Evolutionary conservation across 1,140 invertebrate species (phyloP).

Genomic region (Daktulosphaira vitifoliae): DNA sequence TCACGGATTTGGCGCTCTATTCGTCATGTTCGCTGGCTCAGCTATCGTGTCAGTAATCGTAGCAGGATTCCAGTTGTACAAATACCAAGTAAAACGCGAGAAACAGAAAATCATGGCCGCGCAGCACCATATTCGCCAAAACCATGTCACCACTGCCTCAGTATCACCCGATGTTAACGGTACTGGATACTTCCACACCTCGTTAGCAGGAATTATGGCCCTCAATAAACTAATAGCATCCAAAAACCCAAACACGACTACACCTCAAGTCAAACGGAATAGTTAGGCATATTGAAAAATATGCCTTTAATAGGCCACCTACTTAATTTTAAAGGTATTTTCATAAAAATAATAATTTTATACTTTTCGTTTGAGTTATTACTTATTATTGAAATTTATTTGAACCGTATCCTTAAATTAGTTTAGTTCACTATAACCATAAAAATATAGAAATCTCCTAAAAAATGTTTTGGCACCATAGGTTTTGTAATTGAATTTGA

Average conservation of each 20-base stretch:
- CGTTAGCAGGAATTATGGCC: constrained; percentile 62
- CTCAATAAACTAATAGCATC: constrained; percentile 50
- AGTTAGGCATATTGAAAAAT: too few species aligned
- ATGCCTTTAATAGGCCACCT: too few species aligned
- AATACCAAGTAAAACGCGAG: constrained; percentile 64
- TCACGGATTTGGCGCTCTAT: constrained; percentile 75
- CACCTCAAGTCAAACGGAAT: constrained; percentile 2
- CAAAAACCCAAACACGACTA: neutral
- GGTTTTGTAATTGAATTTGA: too few species aligned
- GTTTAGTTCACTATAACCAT: too few species aligned
- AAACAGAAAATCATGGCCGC: constrained; percentile 39
- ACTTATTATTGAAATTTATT: too few species aligned
- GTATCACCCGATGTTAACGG: too few species aligned
- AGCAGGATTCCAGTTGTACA: constrained; percentile 63
- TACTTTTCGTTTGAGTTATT: too few species aligned
- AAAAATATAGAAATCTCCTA: too few species aligned
- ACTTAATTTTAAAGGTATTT: too few species aligned
- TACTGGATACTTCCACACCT: constrained; percentile 44
- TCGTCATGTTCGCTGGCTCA: constrained; percentile 74
- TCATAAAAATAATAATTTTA: too few species aligned
- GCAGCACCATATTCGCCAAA: constrained; percentile 45
- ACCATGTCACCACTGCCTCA: constrained; percentile 23
- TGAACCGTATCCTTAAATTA: too few species aligned
- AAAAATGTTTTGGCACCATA: too few species aligned
- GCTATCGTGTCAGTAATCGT: constrained; percentile 72